Evolutionary conservation across 1,140 invertebrate genomes (phyloP).

Genomic region (Magallana ariakensis): DNA sequence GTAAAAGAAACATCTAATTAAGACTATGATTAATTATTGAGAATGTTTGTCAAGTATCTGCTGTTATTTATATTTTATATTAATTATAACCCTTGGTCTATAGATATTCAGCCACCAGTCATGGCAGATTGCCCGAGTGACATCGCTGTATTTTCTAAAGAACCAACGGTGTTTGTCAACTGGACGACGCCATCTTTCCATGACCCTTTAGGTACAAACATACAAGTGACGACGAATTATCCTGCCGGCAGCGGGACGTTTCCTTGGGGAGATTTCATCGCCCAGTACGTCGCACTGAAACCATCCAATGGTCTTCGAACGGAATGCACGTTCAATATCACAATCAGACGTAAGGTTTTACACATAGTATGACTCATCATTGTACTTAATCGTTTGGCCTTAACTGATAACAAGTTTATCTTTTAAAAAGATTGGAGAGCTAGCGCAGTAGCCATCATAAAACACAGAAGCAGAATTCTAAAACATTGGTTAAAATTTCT

Average conservation of each 20-base stretch:
- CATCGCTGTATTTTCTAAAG: neutral
- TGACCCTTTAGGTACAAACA: conserved; percentile 56
- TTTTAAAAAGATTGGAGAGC: no score
- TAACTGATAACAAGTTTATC: no score
- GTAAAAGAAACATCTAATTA: conserved; percentile 41
- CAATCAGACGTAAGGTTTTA: conserved; percentile 59
- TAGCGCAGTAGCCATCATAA: no score
- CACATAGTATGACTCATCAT: neutral
- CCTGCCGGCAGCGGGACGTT: conserved; percentile 47
- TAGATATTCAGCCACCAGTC: conserved; percentile 66
- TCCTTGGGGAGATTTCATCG: conserved; percentile 63
- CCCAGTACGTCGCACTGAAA: conserved; percentile 63
- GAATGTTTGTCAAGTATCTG: neutral
- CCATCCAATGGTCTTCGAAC: conserved; percentile 59
- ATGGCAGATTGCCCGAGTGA: conserved; percentile 49
- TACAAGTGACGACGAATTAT: conserved; percentile 59
- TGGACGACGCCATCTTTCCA: conserved; percentile 60
- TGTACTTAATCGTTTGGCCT: neutral
- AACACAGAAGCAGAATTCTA: no score
- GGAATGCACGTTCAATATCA: conserved; percentile 62
- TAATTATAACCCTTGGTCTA: neutral
- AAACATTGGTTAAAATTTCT: no score
- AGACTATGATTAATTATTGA: neutral
- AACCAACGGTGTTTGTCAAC: conserved; percentile 39
- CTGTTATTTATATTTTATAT: neutral